These are phyloP conservation scores for Linnaemya vulpina DNA, from an alignment of 2,888 invertebrate genomes.

Conservation along the genomic window DNA sequence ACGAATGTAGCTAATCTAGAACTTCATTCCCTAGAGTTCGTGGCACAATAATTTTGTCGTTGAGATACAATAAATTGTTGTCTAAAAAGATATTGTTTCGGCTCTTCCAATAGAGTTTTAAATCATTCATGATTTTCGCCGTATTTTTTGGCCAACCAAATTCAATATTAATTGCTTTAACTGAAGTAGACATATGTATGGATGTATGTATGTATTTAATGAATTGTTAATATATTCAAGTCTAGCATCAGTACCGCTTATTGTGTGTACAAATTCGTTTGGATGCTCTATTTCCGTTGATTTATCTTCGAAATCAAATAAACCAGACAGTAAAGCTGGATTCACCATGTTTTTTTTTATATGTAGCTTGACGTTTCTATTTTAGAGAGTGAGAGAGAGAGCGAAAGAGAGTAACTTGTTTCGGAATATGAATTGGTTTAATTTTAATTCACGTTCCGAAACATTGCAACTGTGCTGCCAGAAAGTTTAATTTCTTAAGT, in stretches of 20 bases:
- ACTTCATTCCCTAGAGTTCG: slow-evolving; percentile 41
- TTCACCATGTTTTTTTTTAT: too few relatives aligned
- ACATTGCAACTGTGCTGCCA: too few relatives aligned
- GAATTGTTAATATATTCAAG: slow-evolving; percentile 25
- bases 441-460: too few relatives aligned
- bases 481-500: too few relatives aligned
- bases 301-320: slow-evolving; percentile 15
- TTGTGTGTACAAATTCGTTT: too few relatives aligned
- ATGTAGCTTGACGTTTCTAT: too few relatives aligned
- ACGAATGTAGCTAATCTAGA: slow-evolving; percentile 66
- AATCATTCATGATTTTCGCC: slow-evolving; percentile 3
- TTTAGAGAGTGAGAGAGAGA: too few relatives aligned
- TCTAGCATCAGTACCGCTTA: too few relatives aligned
- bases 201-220: not conserved
- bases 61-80: slow-evolving; percentile 61
- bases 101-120: slow-evolving; percentile 73
- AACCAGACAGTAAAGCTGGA: slow-evolving; percentile 55
- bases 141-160: slow-evolving; percentile 60
- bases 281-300: too few relatives aligned
- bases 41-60: slow-evolving; percentile 66
- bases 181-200: slow-evolving; percentile 6
- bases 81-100: slow-evolving; percentile 72
- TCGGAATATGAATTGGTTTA: too few relatives aligned
- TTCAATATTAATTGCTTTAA: slow-evolving; percentile 65
- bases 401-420: too few relatives aligned